phyloP scores from a whole-genome alignment of 1,140 invertebrate genomes.

The Nasonia longicornis region DNA sequence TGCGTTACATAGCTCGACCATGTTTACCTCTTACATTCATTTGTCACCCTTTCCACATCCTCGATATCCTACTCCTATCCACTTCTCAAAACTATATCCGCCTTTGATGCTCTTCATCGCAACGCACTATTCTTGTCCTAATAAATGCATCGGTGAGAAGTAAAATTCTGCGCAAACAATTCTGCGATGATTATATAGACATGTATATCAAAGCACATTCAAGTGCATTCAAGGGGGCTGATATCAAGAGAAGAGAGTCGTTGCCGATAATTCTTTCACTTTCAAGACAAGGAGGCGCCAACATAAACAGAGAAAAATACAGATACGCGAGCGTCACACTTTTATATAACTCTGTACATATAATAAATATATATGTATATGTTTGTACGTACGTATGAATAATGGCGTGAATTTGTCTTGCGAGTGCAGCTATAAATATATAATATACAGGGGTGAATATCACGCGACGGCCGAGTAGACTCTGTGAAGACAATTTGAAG shows the following conservation, averaged over 20 bases:
- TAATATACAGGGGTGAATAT: constrained; percentile 11
- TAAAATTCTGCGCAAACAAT: neutral
- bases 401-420: constrained; percentile 40
- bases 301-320: neutral
- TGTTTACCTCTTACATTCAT: neutral
- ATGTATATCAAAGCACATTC: neutral
- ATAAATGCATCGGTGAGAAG: neutral
- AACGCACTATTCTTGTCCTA: constrained; percentile 15
- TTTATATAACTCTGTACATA: constrained; percentile 49
- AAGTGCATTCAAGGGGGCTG: constrained; percentile 30
- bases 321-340: constrained; percentile 40
- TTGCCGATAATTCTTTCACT: constrained; percentile 24
- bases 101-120: neutral
- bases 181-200: neutral
- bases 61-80: neutral
- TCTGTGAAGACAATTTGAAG: neutral
- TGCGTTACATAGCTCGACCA: constrained; percentile 24
- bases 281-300: constrained; percentile 41
- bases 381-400: constrained; percentile 49
- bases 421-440: constrained; percentile 33
- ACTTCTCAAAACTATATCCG: neutral
- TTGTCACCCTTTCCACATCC: neutral
- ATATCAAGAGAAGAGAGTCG: constrained; percentile 37
- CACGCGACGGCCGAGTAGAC: neutral
- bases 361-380: constrained; percentile 50